A percentile compares a stretch with the other conserved stretches of the same genome.
phyloP scores from a whole-genome alignment of 2,113 vertebrate genomes.

The Zapus hudsonius region DNA sequence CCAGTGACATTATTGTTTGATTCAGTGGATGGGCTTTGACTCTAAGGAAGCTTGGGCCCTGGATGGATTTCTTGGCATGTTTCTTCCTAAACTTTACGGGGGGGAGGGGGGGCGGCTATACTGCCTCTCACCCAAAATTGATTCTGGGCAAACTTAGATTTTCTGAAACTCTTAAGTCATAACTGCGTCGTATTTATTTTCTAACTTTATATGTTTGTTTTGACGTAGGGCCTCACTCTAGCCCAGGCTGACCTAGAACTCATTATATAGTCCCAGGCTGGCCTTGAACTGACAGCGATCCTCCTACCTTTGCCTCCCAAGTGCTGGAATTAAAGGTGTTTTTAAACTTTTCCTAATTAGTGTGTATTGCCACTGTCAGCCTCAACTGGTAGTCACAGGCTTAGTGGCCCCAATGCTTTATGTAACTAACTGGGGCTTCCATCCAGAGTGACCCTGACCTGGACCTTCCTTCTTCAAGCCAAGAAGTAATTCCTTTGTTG shows the following conservation, averaged over 20 bases:
- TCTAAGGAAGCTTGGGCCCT: slow-evolving; percentile 32
- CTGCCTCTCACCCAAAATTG: neutral
- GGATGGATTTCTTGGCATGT: slow-evolving; percentile 52
- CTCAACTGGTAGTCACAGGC: neutral
- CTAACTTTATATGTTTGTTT: neutral
- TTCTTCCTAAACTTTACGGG: neutral
- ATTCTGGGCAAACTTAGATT: slow-evolving; percentile 24
- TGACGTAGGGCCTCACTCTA: too few relatives aligned
- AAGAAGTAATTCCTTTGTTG: neutral
- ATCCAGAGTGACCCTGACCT: slow-evolving; percentile 5
- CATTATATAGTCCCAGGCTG: too few relatives aligned
- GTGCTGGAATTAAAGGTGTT: too few relatives aligned
- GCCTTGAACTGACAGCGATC: too few relatives aligned
- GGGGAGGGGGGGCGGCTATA: neutral
- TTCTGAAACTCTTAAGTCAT: slow-evolving; percentile 33
- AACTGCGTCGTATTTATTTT: neutral
- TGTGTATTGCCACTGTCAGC: neutral
- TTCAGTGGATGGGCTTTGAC: slow-evolving; percentile 43
- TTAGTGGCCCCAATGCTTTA: neutral
- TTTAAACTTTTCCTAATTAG: neutral
- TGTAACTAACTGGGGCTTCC: neutral
- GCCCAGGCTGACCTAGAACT: too few relatives aligned
- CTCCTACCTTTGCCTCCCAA: too few relatives aligned
- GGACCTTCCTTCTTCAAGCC: neutral
- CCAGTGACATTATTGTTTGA: slow-evolving; percentile 66